Base-by-base conservation (phyloP, 2,113 vertebrate genomes). In the Seriola quinqueradiata region DNA sequence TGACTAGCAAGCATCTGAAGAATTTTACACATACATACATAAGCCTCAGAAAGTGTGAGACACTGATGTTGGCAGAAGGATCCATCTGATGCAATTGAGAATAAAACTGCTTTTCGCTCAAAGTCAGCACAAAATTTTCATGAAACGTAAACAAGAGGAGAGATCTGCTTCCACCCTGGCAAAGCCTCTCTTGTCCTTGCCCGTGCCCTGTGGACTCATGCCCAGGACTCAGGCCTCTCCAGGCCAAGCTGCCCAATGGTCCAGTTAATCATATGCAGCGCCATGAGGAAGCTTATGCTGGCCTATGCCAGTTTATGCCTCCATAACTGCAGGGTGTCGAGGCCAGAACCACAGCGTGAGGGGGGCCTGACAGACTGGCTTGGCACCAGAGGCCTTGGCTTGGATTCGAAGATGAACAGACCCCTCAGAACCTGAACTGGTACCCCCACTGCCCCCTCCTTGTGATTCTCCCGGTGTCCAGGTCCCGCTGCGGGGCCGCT, bases 211-310 rank as follows among this genome's bases (percentile, higher is more conserved):
- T 93, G 92, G 94, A 93, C 85, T 64, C 72, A 82, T 93, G 92
- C 93, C 92, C 92, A 90, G 89, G 93, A 90, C 90, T 86, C 44
- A 79, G 79, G 77, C 88, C 84, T 92, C 81, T 89, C 90, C 67
- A 79, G 90, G 94, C 94, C 94, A 93, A 93, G 90, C 91, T 95
- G 90, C 93, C 90, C 95, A 95, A 93, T 95, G 93, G 92, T 92
- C 93, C 95, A 94, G 93, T 89, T 95, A 95, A 95, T 95, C 91
- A 94, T 93, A 95, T 95, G 94, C 95, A 94, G 94, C 69, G 93
- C 93, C 81, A 85, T 68, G 75, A 94, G 91, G 90, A 93, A 90
- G 90, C 89, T 89, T 90, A 87, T 89, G 90, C 48, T 84, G 81
- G 63, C 81, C 85, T 70, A 84, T 91, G 92, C 93, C 93, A 94